phyloP scores from a whole-genome alignment of 2,888 invertebrate genomes.

The Leucania comma region DNA sequence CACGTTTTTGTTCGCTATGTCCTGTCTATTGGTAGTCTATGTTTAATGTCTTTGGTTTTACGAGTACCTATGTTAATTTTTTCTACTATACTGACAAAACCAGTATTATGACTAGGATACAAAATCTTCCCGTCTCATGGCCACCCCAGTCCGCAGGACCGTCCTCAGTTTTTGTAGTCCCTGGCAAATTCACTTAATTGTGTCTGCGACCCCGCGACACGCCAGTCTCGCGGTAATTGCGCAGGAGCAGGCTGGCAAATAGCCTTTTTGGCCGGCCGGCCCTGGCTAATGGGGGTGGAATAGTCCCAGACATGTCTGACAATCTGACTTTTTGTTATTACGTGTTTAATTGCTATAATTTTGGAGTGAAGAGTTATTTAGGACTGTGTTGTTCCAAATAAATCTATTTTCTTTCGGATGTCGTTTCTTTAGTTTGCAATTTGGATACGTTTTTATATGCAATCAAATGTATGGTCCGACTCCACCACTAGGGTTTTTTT shows the following conservation, averaged over 20 bases:
- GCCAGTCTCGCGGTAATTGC: conserved; percentile 81
- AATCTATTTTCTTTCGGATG: neutral
- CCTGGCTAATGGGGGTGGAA: conserved; percentile 63
- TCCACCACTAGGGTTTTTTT: no score
- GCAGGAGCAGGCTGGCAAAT: conserved; percentile 65
- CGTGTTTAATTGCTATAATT: conserved; percentile 50
- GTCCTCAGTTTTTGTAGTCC: conserved; percentile 79
- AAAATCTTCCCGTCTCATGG: conserved; percentile 60
- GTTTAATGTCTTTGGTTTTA: no score
- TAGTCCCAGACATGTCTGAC: conserved; percentile 34
- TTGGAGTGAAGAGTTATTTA: conserved; percentile 9
- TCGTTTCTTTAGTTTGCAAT: neutral
- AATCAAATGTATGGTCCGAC: no score
- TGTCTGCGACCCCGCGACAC: conserved; percentile 82
- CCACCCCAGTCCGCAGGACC: conserved; percentile 65
- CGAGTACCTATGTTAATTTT: no score
- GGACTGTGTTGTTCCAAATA: neutral
- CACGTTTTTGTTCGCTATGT: no score
- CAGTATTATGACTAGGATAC: neutral
- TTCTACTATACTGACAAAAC: no score
- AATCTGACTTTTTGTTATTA: conserved; percentile 32
- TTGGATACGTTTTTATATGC: no score
- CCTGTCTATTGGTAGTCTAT: no score
- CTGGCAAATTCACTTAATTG: conserved; percentile 87
- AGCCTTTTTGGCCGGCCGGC: conserved; percentile 62